Conservation (phyloP, 2,797 vertebrate genomes). For the Poecilia picta region DNA sequence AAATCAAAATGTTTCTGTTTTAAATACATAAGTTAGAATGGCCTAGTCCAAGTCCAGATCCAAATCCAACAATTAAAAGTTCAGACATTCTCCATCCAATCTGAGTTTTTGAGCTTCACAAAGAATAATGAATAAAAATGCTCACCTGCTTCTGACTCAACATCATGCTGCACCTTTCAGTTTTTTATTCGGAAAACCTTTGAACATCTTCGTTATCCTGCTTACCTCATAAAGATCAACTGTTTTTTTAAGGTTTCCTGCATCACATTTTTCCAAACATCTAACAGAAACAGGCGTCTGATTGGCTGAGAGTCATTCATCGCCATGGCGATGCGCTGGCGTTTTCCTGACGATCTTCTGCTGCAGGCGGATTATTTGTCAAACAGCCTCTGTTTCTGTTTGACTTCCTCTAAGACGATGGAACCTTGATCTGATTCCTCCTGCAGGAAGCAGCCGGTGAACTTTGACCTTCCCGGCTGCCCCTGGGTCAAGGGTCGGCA, state of each 20-base stretch:
- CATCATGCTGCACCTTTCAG: not conserved
- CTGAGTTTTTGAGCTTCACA: not conserved
- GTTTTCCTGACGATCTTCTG: constrained; percentile 34
- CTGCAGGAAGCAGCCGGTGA: not conserved
- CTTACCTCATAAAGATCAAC: too few relatives aligned
- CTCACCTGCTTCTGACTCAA: not conserved
- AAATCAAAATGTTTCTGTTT: not conserved
- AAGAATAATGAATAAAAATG: not conserved
- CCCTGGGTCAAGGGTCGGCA: constrained; percentile 58
- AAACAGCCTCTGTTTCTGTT: constrained; percentile 1
- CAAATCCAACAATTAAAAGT: not conserved
- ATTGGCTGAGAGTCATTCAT: constrained; percentile 65
- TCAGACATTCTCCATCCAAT: not conserved
- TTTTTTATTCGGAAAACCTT: not conserved
- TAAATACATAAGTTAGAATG: not conserved
- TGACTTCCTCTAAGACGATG: constrained; percentile 1
- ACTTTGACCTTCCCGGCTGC: constrained; percentile 36
- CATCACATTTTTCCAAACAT: not conserved
- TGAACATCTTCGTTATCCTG: not conserved
- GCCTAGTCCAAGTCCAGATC: not conserved
- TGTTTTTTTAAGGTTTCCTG: not conserved
- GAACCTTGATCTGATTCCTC: constrained; percentile 8
- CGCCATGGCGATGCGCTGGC: constrained; percentile 48
- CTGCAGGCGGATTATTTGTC: constrained; percentile 15
- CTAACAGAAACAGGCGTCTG: constrained; percentile 58